Base-by-base conservation (phyloP, 1,140 invertebrate genomes). In the Sipha flava region DNA sequence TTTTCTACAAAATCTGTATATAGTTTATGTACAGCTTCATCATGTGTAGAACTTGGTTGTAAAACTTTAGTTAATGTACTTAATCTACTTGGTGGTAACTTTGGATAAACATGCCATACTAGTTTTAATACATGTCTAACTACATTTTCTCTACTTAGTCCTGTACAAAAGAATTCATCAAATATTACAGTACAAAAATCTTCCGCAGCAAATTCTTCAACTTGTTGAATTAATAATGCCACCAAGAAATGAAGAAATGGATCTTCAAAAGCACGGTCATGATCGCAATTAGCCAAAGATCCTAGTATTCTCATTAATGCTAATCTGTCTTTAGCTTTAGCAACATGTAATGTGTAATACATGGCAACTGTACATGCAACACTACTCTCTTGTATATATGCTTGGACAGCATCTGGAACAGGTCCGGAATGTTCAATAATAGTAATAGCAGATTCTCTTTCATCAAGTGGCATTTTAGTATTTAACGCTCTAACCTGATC, bases 141-240 rank as follows among this genome's bases (percentile, higher is more conserved):
- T 0, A 98, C 95, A 88, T 96, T 97, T 84, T 98, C 95, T 81
- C 92, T 89, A 7, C 90, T 90, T 45, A 97, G 88, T 0, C 93
- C 93, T 59, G 95, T 93, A 85, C 96, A 94, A 82, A 98, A 94
- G 84, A 98, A 98, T 86, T 98, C 96, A 87, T 98, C 96, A 88
- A 98, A 98, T 21, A 98, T 90, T 1, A 95, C 94, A 1, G 94
- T 96, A 86, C 95, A 98, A 84, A 98, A 98, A 82, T 97, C 95
- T 87, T 97, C 95, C 6, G 93, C 92, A 81, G 92, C 88, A 85
- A 98, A 98, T 85, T 98, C 96, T 82, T 98, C 96, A 2, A 91
- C 89, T 88, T 97, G 92, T 66, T 93, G 92, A 82, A 97, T 93
- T 0, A 98, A 87, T 49, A 94, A 85, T 1, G 93, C 86, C 84